Base-by-base conservation (phyloP, 2,797 vertebrate genomes). In the Crenuchus spilurus region DNA sequence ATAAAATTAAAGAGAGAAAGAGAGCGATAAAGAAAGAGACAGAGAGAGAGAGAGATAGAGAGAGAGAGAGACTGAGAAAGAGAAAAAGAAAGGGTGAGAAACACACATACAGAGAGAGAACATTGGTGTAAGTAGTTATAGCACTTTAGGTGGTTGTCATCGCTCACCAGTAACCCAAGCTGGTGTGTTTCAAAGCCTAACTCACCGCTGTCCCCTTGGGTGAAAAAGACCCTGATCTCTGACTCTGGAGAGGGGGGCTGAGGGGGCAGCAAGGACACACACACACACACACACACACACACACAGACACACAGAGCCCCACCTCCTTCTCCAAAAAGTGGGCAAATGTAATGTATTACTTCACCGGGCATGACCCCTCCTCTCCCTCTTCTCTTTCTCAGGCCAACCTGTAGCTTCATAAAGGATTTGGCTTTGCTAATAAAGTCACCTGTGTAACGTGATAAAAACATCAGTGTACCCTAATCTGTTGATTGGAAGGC, bases 111-210 rank as follows among this genome's bases (percentile, higher is more conserved):
- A n/a, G n/a, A n/a, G n/a, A n/a, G n/a, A n/a, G 5, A 8, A 8
- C 8, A 6, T 2, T 2, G 8, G 48, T 3, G 48, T 11, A 11
- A 24, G 37, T 46, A 64, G 58, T 46, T 18, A 55, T 13, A 4
- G 61, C 39, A 37, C 26, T 74, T 33, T 1, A 74, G 24, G 54
- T 67, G 28, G 64, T n/a, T 48, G 74, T 70, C 66, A 77, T 70
- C 79, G 48, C 46, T 6, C 60, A 72, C 54, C 24, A 69, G 82
- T 77, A 83, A 83, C 70, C 61, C 48, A 76, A 83, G 66, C 67
- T 63, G 42, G 11, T 52, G 41, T 77, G 80, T 92, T 88, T 92
- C 89, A 77, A 78, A 87, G 84, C 80, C 41, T n/a, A 42, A 33
- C 77, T 73, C 79, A 74, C 75, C 82, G 78, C 83, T 83, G 78